Base-by-base conservation (phyloP, 2,797 vertebrate genomes). In the Liasis olivaceus region DNA sequence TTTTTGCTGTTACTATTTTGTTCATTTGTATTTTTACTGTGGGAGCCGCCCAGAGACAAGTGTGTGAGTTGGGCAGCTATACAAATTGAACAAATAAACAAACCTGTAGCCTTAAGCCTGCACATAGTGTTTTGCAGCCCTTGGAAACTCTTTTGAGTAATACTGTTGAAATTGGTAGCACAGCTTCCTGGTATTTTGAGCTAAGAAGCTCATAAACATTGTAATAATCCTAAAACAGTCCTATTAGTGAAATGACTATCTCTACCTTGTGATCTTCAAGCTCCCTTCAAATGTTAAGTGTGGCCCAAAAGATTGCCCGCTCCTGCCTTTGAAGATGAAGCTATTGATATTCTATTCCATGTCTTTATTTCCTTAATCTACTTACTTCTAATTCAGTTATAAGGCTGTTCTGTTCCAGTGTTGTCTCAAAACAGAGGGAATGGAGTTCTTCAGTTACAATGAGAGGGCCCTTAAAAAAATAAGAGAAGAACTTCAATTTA, bases 371-470 rank as follows among this genome's bases (percentile, higher is more conserved):
- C 0, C 77, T 87, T 88, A 58, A 58, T 28, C 69, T 0, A 51
- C 98, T 97, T 96, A 99, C 99, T 98, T 99, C 99, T 2, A 99
- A 98, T 11, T 98, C 98, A 95, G 99, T 97, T 60, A 98, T 95
- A 64, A 99, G 97, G 60, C 98, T 98, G 0, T 98, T 98, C 95
- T 99, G 99, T 97, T 98, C 98, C 92, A 99, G 96, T 95, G 98
- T 98, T 0, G 98, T 98, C 95, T 98, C 98, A 96, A 99, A 99
- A 95, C 96, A 98, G 47, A 99, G 98, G 22, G 98, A 96, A 94
- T 99, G 99, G 89, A 99, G 98, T 36, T 99, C 99, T 95, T 99
- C 99, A 0, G 98, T 98, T 92, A 99, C 98, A 11, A 97, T 97
- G 86, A 99, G 97, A 89, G 97, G 97, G 85, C 95, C 98, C 99